Evolutionary conservation across 2,888 invertebrate species (phyloP).

Genomic region (Chrysina gloriosa): DNA sequence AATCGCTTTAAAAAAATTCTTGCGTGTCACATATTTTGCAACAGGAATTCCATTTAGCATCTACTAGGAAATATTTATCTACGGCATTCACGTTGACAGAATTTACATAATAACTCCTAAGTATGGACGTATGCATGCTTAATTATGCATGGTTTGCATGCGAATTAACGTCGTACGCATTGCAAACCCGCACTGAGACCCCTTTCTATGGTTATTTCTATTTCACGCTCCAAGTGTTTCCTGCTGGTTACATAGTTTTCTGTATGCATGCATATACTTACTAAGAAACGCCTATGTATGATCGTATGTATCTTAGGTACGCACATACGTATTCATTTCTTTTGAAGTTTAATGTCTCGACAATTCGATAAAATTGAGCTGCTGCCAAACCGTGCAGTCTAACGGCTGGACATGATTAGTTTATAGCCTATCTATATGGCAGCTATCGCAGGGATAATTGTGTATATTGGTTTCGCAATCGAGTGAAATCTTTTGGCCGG

Average conservation of each 20-base stretch:
- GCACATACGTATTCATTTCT: background rate
- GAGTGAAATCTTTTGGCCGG: background rate
- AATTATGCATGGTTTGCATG: constrained; percentile 13
- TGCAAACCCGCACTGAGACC: background rate
- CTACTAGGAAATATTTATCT: background rate
- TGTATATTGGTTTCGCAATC: constrained; percentile 10
- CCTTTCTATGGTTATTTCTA: background rate
- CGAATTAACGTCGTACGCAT: background rate
- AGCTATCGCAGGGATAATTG: background rate
- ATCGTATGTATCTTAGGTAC: background rate
- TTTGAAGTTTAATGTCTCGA: constrained; percentile 25
- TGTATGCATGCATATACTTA: background rate
- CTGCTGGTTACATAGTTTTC: background rate
- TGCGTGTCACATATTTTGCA: too few species aligned
- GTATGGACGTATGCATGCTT: constrained; percentile 6
- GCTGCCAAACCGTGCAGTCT: constrained; percentile 10
- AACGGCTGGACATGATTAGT: constrained; percentile 2
- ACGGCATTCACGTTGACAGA: background rate
- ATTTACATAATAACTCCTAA: constrained; percentile 17
- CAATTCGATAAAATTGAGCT: constrained; percentile 30
- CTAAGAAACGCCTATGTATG: background rate
- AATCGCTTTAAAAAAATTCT: too few species aligned
- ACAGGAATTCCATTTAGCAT: too few species aligned
- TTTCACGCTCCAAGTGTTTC: background rate
- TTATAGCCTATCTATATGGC: constrained; percentile 5